Percentiles rank a stretch among this genome's conserved stretches.
Evolutionary conservation across 1,140 invertebrate genomes (phyloP).

Genomic region (Vollenhovia emeryi): DNA sequence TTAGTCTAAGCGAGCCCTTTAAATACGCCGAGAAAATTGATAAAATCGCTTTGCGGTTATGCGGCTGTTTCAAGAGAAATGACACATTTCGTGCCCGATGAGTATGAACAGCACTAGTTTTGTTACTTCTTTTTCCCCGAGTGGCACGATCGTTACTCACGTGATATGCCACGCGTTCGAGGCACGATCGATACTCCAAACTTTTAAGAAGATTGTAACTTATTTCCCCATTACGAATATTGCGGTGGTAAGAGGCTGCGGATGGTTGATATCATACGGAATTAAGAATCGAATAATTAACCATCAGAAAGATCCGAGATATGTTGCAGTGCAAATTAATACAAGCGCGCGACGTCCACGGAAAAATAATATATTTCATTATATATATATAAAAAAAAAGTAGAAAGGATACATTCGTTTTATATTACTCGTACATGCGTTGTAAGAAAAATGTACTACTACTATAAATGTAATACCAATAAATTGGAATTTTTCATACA

Average conservation of each 20-base stretch:
- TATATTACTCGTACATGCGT: too few species aligned
- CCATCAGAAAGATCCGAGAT: not conserved
- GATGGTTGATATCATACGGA: not conserved
- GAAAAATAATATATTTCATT: too few species aligned
- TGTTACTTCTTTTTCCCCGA: not conserved
- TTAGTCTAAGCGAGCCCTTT: not conserved
- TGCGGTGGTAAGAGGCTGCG: not conserved
- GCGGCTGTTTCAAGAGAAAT: not conserved
- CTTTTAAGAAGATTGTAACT: conserved; percentile 34
- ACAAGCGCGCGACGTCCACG: not conserved
- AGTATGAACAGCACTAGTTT: not conserved
- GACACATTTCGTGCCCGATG: not conserved
- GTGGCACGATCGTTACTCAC: not conserved
- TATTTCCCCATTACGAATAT: conserved; percentile 9
- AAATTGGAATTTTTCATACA: too few species aligned
- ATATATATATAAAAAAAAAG: too few species aligned
- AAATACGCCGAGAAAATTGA: not conserved
- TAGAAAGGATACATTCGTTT: too few species aligned
- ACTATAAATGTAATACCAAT: too few species aligned
- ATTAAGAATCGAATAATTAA: conserved; percentile 21
- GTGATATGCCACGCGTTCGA: conserved; percentile 14
- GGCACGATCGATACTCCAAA: conserved; percentile 20
- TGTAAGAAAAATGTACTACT: too few species aligned
- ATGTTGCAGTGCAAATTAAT: conserved; percentile 21
- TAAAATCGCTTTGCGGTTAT: not conserved